Evolutionary conservation across 2,797 vertebrate genomes (phyloP).

Genomic region (Tadarida brasiliensis): DNA sequence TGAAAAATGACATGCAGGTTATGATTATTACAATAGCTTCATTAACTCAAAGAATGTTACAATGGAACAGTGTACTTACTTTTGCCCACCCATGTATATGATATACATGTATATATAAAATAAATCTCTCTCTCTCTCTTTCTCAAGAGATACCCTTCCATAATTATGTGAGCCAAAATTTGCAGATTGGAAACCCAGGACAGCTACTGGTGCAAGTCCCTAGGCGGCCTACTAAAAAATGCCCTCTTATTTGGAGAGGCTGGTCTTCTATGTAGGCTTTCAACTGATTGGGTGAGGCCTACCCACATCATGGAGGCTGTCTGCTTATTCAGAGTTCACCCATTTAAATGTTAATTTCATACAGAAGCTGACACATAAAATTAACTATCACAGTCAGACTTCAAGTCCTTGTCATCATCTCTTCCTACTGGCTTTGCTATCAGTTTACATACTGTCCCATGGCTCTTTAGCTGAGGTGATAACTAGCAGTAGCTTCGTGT

Average conservation of each 20-base stretch:
- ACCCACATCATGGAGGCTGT: background rate
- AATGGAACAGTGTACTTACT: background rate
- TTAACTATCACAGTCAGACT: background rate
- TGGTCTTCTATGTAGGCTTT: background rate
- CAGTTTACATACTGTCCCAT: background rate
- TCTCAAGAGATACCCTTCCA: no score
- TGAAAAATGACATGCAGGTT: background rate
- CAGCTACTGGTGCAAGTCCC: background rate
- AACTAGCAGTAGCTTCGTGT: background rate
- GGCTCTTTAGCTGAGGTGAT: background rate
- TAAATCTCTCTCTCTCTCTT: no score
- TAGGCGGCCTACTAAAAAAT: background rate
- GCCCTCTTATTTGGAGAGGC: background rate
- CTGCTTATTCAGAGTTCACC: background rate
- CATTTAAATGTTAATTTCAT: constrained; percentile 7
- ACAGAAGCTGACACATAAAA: background rate
- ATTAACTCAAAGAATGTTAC: background rate
- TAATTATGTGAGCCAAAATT: background rate
- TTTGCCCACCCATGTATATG: background rate
- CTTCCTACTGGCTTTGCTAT: background rate
- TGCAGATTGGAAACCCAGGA: background rate
- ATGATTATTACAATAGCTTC: background rate
- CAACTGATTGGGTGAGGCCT: background rate
- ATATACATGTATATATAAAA: no score
- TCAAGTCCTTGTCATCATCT: background rate